Evolutionary conservation across 1,140 invertebrate genomes (phyloP).

Genomic region (Pseudobourletiella spinata): DNA sequence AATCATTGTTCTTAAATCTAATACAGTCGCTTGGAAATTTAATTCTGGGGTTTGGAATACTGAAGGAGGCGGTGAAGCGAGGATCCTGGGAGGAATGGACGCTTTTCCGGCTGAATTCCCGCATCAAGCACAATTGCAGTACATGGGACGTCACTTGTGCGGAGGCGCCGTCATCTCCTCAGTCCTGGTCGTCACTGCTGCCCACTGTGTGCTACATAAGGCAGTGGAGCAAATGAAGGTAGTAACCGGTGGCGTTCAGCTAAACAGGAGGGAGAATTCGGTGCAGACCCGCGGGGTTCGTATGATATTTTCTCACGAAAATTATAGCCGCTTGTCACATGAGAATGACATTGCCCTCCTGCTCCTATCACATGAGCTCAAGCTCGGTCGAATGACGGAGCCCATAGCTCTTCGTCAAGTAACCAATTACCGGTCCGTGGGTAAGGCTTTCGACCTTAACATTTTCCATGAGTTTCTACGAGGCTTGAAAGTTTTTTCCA

Average conservation of each 20-base stretch:
- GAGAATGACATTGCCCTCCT: slow-evolving; percentile 18
- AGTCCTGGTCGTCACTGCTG: slow-evolving; percentile 16
- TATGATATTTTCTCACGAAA: slow-evolving; percentile 11
- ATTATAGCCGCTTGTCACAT: slow-evolving; percentile 3
- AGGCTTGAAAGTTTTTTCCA: not conserved
- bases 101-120: slow-evolving; percentile 5
- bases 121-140: slow-evolving; percentile 3
- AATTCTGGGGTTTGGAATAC: too few species aligned
- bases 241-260: not conserved
- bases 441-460: not conserved
- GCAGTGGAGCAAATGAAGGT: not conserved
- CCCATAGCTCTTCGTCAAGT: not conserved
- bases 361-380: not conserved
- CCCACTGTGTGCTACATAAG: not conserved
- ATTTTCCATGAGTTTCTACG: not conserved
- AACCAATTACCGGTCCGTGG: not conserved
- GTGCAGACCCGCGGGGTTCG: not conserved
- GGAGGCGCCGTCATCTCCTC: slow-evolving; percentile 12
- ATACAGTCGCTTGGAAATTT: too few species aligned
- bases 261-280: not conserved
- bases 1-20: too few species aligned
- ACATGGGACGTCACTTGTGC: slow-evolving; percentile 9
- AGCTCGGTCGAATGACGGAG: not conserved
- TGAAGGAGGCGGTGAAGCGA: too few species aligned
- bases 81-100: slow-evolving; percentile 8